Percentiles rank a stretch among this genome's conserved stretches.
phyloP scores from a whole-genome alignment of 2,113 vertebrate species.

The Anoplopoma fimbria region DNA sequence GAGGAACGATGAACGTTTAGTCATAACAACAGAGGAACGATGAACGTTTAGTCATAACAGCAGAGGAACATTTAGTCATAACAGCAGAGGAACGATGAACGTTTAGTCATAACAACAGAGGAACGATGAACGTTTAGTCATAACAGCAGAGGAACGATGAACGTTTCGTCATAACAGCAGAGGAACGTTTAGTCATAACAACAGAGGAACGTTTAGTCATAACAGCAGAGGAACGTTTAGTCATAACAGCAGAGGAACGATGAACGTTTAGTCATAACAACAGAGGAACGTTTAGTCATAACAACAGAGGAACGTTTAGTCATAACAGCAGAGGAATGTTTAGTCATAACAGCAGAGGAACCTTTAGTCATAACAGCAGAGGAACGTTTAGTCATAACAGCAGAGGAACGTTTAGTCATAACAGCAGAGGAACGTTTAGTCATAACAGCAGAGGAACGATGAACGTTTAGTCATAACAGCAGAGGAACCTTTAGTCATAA shows the following conservation, averaged over 20 bases:
- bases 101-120: too few relatives aligned
- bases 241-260: conserved; percentile 24
- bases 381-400: too few relatives aligned
- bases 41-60: too few relatives aligned
- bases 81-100: not conserved
- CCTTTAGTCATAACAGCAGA: too few relatives aligned
- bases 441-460: conserved; percentile 14
- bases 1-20: too few relatives aligned
- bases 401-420: conserved; percentile 44
- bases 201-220: not conserved
- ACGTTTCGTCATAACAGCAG: too few relatives aligned
- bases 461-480: conserved; percentile 38
- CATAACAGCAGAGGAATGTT: conserved; percentile 22
- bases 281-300: conserved; percentile 44
- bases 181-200: conserved; percentile 35
- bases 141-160: not conserved
- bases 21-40: conserved; percentile 23
- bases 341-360: conserved; percentile 28
- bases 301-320: conserved; percentile 5
- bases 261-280: too few relatives aligned
- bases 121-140: too few relatives aligned
- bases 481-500: too few relatives aligned
- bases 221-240: too few relatives aligned
- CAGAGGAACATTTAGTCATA: conserved; percentile 44
- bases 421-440: conserved; percentile 6